Percentiles rank a stretch among this genome's conserved stretches.
phyloP scores from a whole-genome alignment of 2,888 invertebrate species.

The Amaurobius ferox region DNA sequence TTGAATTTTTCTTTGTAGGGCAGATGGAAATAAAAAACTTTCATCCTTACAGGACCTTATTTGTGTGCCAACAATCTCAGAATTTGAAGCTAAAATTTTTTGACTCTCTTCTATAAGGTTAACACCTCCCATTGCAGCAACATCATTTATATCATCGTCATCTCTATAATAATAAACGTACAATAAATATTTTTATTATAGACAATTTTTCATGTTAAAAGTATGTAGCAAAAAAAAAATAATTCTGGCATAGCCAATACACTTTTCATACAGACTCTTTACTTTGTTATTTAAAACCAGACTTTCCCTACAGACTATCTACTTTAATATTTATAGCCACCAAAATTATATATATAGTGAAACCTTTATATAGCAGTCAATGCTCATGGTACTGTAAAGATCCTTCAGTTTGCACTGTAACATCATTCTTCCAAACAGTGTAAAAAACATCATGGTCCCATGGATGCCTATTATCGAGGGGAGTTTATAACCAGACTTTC shows the following conservation, averaged over 20 bases:
- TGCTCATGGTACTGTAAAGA: too few species aligned
- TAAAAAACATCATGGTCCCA: too few species aligned
- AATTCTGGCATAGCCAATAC: neutral
- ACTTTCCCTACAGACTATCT: too few species aligned
- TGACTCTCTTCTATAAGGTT: constrained; percentile 97
- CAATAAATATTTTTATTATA: neutral
- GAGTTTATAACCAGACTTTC: too few species aligned
- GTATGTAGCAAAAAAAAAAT: neutral
- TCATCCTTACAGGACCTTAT: constrained; percentile 95
- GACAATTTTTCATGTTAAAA: too few species aligned
- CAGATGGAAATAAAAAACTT: constrained; percentile 86
- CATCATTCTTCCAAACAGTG: too few species aligned
- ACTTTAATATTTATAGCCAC: too few species aligned
- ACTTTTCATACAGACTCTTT: too few species aligned
- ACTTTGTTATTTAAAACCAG: neutral
- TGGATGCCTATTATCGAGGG: too few species aligned
- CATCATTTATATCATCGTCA: constrained; percentile 98
- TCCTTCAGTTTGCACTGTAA: too few species aligned
- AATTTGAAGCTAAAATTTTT: constrained; percentile 90
- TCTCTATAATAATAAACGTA: constrained; percentile 79
- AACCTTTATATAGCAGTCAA: too few species aligned
- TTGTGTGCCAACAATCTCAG: constrained; percentile 92
- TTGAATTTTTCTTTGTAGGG: constrained; percentile 87
- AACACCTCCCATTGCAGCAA: constrained; percentile 99
- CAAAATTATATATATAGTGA: too few species aligned